These are phyloP conservation scores for Margaritifera margaritifera DNA, from an alignment of 2,888 invertebrate species.

Conservation along the genomic window DNA sequence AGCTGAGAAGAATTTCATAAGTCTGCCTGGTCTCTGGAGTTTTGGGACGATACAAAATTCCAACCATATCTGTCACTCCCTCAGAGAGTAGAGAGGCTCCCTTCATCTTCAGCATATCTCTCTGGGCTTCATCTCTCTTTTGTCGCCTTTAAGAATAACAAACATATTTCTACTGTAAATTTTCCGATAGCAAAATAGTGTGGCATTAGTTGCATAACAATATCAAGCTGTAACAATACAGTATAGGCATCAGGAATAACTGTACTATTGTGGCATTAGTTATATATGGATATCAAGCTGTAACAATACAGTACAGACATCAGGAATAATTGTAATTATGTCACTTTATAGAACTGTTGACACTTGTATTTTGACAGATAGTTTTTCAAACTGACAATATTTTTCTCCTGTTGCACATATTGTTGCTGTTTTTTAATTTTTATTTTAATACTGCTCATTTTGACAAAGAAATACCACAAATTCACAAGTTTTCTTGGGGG, in stretches of 20 bases:
- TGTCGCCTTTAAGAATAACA: slow-evolving; percentile 54
- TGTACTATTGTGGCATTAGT: neutral
- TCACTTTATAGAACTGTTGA: too few relatives aligned
- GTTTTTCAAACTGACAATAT: too few relatives aligned
- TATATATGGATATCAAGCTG: neutral
- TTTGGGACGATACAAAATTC: slow-evolving; percentile 95
- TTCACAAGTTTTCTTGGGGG: too few relatives aligned
- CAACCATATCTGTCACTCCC: slow-evolving; percentile 92
- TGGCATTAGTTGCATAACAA: too few relatives aligned
- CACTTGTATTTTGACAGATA: too few relatives aligned
- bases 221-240: too few relatives aligned
- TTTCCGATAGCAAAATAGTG: neutral
- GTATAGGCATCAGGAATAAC: too few relatives aligned
- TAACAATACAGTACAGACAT: neutral
- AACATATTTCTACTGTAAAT: slow-evolving; percentile 2
- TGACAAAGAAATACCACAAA: too few relatives aligned
- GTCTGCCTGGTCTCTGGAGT: slow-evolving; percentile 98
- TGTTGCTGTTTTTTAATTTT: too few relatives aligned
- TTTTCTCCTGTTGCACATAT: too few relatives aligned
- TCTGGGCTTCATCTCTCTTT: slow-evolving; percentile 86
- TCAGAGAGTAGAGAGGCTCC: slow-evolving; percentile 81
- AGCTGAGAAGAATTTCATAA: slow-evolving; percentile 94
- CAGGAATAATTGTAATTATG: neutral
- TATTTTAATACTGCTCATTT: too few relatives aligned
- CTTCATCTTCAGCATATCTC: slow-evolving; percentile 92